Conservation (phyloP, 2,113 vertebrate genomes). For the Thermophis baileyi region DNA sequence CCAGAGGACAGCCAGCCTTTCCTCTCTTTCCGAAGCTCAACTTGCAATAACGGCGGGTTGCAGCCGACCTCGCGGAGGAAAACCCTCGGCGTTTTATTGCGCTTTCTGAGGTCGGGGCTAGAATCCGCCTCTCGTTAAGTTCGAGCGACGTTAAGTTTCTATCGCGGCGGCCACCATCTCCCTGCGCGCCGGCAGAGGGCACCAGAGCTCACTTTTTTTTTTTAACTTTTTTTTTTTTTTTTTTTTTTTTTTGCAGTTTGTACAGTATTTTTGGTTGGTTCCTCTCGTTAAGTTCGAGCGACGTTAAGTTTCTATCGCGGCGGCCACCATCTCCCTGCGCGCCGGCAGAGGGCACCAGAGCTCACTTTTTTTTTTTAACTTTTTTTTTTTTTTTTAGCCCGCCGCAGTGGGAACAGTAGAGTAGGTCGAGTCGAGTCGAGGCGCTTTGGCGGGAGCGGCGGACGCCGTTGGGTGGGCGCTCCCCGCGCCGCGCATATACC, state of each 20-base stretch:
- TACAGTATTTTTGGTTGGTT: too few relatives aligned
- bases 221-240: too few relatives aligned
- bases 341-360: slow-evolving; percentile 38
- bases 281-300: not conserved
- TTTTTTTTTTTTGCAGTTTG: too few relatives aligned
- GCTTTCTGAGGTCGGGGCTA: not conserved
- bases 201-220: not conserved
- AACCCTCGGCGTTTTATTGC: not conserved
- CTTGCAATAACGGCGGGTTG: not conserved
- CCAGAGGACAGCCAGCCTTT: not conserved
- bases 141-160: not conserved
- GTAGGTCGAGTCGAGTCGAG: not conserved
- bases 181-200: slow-evolving; percentile 27
- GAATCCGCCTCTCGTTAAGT: not conserved
- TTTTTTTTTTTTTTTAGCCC: too few relatives aligned
- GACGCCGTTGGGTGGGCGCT: slow-evolving; percentile 16
- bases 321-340: too few relatives aligned
- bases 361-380: not conserved
- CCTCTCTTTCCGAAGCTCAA: not conserved
- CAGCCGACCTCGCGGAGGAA: too few relatives aligned
- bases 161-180: not conserved
- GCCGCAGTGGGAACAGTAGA: not conserved
- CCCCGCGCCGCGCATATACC: slow-evolving; percentile 9
- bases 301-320: not conserved
- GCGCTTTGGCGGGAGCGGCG: not conserved